Percentiles rank a stretch among this genome's conserved stretches.
These are phyloP conservation scores for Conchocele bisecta DNA, from an alignment of 2,888 invertebrate genomes.

Conservation along the genomic window DNA sequence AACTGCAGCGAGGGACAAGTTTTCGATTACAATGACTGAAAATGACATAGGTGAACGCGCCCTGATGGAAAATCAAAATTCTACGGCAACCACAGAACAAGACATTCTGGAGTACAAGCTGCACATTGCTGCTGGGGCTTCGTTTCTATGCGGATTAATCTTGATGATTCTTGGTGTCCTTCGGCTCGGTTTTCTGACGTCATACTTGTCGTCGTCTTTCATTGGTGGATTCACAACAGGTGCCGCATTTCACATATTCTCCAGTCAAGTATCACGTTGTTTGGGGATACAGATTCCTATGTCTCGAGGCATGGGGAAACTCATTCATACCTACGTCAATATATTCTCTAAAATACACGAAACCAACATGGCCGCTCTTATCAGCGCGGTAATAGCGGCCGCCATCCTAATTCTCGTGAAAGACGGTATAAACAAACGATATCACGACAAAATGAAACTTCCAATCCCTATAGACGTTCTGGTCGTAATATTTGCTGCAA, in stretches of 20 bases:
- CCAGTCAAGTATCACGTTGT: slow-evolving; percentile 67
- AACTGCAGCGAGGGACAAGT: slow-evolving; percentile 18
- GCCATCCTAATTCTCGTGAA: slow-evolving; percentile 85
- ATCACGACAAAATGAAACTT: slow-evolving; percentile 66
- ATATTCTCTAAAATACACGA: slow-evolving; percentile 85
- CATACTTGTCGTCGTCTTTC: slow-evolving; percentile 69
- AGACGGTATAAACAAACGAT: slow-evolving; percentile 78
- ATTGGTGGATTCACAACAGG: slow-evolving; percentile 72
- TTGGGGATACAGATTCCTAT: slow-evolving; percentile 59
- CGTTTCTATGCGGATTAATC: slow-evolving; percentile 64
- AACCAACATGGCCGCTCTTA: slow-evolving; percentile 87
- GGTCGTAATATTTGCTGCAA: slow-evolving; percentile 69
- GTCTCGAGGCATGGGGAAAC: slow-evolving; percentile 60
- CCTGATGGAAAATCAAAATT: neutral
- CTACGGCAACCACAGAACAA: slow-evolving; percentile 3
- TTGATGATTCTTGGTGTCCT: slow-evolving; percentile 62
- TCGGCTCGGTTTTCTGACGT: slow-evolving; percentile 67
- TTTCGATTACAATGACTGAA: neutral
- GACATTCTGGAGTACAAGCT: slow-evolving; percentile 56
- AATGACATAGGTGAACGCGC: neutral
- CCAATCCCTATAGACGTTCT: slow-evolving; percentile 80
- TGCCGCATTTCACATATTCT: slow-evolving; percentile 68
- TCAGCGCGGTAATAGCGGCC: slow-evolving; percentile 87
- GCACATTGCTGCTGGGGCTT: slow-evolving; percentile 63
- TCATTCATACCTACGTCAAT: slow-evolving; percentile 85